phyloP scores from a whole-genome alignment of 1,140 invertebrate genomes.

The Parasteatoda tepidariorum region DNA sequence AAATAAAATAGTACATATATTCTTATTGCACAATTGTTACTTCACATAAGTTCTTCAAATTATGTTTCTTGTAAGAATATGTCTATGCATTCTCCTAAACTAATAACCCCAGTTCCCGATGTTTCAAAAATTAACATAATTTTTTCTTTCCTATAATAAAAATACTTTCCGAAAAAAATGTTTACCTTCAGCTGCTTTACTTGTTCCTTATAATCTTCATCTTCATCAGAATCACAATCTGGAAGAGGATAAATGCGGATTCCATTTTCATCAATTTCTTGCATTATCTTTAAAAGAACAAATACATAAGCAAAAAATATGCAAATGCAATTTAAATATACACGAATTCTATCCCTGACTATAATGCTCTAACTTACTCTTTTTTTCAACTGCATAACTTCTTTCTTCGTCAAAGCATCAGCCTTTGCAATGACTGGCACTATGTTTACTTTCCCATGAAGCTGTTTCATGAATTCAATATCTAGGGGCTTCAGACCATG shows the following conservation, averaged over 20 bases:
- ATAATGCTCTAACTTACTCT: constrained; percentile 68
- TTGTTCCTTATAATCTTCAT: constrained; percentile 69
- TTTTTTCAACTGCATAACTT: constrained; percentile 89
- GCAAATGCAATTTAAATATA: neutral
- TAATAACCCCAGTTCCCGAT: too few species aligned
- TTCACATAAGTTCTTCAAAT: too few species aligned
- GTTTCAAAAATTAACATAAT: too few species aligned
- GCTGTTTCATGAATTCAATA: constrained; percentile 98
- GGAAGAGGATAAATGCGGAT: constrained; percentile 77
- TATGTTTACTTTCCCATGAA: constrained; percentile 96
- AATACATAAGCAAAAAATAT: neutral
- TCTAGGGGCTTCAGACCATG: constrained; percentile 96
- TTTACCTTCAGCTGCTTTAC: constrained; percentile 64
- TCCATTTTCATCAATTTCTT: constrained; percentile 71
- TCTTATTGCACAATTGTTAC: too few species aligned
- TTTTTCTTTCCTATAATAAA: too few species aligned
- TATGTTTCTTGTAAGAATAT: too few species aligned
- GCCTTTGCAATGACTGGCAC: constrained; percentile 99
- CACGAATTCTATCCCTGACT: neutral
- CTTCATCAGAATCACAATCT: constrained; percentile 69
- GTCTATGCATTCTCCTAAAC: too few species aligned
- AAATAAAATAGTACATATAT: too few species aligned
- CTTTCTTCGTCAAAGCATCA: constrained; percentile 96
- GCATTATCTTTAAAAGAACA: constrained; percentile 63
- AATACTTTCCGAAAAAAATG: neutral